Percentiles rank a stretch among this genome's conserved stretches.
These are phyloP conservation scores for Tuta absoluta DNA, from an alignment of 2,888 invertebrate species.

Conservation along the genomic window DNA sequence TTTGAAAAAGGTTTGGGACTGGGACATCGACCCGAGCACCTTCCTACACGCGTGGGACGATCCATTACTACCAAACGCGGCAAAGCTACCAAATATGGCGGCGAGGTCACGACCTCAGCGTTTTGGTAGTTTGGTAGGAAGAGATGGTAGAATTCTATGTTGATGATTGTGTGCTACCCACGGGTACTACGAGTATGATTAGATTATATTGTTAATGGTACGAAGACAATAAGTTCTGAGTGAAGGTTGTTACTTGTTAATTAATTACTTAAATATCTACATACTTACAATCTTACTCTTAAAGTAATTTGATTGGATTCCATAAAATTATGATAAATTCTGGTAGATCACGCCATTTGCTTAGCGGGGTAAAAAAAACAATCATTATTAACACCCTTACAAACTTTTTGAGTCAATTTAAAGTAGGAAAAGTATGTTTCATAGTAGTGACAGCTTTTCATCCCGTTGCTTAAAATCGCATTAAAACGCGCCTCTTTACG, in stretches of 20 bases:
- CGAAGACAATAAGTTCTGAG: not conserved
- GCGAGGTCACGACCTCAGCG: constrained; percentile 31
- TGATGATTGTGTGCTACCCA: not conserved
- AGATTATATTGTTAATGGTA: constrained; percentile 4
- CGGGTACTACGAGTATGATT: not conserved
- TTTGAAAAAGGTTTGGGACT: no score
- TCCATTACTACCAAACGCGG: constrained; percentile 23
- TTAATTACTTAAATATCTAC: not conserved
- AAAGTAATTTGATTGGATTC: not conserved
- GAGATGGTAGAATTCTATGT: not conserved
- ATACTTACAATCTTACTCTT: not conserved
- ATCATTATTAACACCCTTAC: no score
- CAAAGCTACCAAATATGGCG: constrained; percentile 17
- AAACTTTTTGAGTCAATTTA: no score
- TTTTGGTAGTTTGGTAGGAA: constrained; percentile 17
- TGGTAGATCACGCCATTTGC: no score
- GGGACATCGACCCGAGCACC: not conserved
- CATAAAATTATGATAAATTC: no score
- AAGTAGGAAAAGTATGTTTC: no score
- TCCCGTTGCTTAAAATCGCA: no score
- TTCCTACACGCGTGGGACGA: constrained; percentile 26
- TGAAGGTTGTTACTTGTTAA: constrained; percentile 1
- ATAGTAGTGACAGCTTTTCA: no score
- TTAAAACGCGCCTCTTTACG: no score
- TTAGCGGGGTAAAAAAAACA: no score